These are phyloP conservation scores for Cheilosia vulpina DNA, from an alignment of 2,888 invertebrate genomes.

Conservation along the genomic window DNA sequence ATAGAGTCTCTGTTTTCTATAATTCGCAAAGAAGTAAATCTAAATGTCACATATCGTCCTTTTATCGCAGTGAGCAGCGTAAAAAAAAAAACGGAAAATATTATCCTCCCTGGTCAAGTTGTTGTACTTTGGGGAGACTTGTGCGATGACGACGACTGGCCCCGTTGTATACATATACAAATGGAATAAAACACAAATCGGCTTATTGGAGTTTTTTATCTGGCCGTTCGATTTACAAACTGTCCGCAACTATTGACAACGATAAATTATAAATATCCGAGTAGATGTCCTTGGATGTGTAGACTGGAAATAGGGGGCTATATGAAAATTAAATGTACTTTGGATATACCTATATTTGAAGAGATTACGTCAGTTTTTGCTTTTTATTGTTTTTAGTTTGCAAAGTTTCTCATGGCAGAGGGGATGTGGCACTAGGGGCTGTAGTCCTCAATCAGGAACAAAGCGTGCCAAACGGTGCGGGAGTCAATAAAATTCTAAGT, in stretches of 20 bases:
- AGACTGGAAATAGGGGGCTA: conserved; percentile 23
- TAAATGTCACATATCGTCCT: conserved; percentile 69
- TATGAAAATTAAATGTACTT: neutral
- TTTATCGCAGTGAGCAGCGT: conserved; percentile 61
- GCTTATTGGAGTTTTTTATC: conserved; percentile 72
- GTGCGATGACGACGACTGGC: neutral
- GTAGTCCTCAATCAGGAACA: no score
- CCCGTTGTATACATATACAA: conserved; percentile 29
- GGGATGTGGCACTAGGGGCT: no score
- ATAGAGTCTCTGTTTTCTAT: neutral
- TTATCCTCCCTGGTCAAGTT: conserved; percentile 67
- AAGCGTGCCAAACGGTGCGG: no score
- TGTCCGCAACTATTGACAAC: conserved; percentile 62
- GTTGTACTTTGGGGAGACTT: conserved; percentile 23
- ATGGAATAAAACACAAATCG: conserved; percentile 71
- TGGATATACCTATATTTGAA: neutral
- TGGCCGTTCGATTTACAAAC: conserved; percentile 70
- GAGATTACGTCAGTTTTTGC: neutral
- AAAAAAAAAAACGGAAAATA: conserved; percentile 40
- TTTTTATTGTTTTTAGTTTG: neutral
- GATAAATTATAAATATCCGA: conserved; percentile 72
- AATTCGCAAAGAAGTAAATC: conserved; percentile 46
- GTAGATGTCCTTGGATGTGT: conserved; percentile 38
- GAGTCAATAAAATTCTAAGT: no score
- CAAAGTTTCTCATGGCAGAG: no score